Conservation (phyloP, 2,888 invertebrate species). For the Brachypalpus laphriformis region DNA sequence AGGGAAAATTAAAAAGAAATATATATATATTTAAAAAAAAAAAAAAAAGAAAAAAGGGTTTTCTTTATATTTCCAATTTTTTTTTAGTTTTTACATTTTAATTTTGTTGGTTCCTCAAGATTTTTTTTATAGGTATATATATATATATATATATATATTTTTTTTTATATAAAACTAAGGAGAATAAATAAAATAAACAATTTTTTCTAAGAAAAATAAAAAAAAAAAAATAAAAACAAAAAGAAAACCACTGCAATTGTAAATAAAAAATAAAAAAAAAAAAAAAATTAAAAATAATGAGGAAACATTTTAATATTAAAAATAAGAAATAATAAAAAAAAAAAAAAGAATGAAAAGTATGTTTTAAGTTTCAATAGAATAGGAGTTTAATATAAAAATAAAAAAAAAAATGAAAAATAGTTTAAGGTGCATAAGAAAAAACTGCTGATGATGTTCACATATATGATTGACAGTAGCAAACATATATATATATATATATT, state of each 20-base stretch:
- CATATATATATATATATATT: not conserved
- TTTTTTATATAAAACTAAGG: conserved; percentile 13
- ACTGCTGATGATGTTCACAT: conserved; percentile 32
- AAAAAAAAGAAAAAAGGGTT: conserved; percentile 2
- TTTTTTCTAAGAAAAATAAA: conserved; percentile 43
- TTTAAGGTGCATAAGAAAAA: conserved; percentile 10
- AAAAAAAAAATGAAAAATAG: conserved; percentile 20
- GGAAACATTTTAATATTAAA: conserved; percentile 7
- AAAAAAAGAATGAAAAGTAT: conserved; percentile 1
- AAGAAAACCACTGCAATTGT: conserved; percentile 21
- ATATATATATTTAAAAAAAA: no score
- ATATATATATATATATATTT: no score
- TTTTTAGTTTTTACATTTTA: conserved; percentile 8
- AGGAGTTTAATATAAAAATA: conserved; percentile 13
- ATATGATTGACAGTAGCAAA: not conserved
- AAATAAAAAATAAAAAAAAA: conserved; percentile 38
- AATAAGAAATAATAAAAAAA: no score
- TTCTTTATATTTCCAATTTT: conserved; percentile 24
- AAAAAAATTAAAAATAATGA: no score
- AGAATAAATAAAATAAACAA: conserved; percentile 19
- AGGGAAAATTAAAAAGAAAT: not conserved
- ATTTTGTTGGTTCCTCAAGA: conserved; percentile 54
- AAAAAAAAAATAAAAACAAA: not conserved
- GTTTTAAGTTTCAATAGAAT: conserved; percentile 5
- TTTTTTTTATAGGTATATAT: not conserved